Evolutionary conservation across 2,113 vertebrate species (phyloP).

Genomic region (Myiopsitta monachus): DNA sequence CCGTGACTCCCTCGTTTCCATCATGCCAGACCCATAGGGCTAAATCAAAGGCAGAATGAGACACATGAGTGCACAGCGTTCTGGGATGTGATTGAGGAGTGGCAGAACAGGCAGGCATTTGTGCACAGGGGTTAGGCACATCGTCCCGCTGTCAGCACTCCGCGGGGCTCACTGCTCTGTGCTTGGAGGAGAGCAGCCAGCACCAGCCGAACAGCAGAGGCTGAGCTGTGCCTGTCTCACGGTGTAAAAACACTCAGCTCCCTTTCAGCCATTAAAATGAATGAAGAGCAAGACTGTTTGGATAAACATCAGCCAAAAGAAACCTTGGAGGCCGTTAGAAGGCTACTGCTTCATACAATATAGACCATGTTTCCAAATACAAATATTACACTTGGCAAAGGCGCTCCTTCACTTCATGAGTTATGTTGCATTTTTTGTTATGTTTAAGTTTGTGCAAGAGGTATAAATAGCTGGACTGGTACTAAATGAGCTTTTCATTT

Average conservation of each 20-base stretch:
- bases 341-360: slow-evolving; percentile 70
- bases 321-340: slow-evolving; percentile 68
- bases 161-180: not conserved
- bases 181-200: not conserved
- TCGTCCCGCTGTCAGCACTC: not conserved
- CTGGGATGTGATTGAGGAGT: not conserved
- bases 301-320: slow-evolving; percentile 73
- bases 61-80: not conserved
- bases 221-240: slow-evolving; percentile 15
- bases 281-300: slow-evolving; percentile 73
- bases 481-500: slow-evolving; percentile 67
- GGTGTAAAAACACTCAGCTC: slow-evolving; percentile 57
- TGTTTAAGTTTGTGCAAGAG: slow-evolving; percentile 70
- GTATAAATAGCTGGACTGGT: slow-evolving; percentile 56
- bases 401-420: slow-evolving; percentile 62
- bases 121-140: not conserved
- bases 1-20: rapidly evolving
- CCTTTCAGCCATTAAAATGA: slow-evolving; percentile 62
- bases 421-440: slow-evolving; percentile 68
- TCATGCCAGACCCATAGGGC: not conserved
- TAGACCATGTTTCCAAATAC: slow-evolving; percentile 75
- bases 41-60: not conserved
- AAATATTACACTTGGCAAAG: slow-evolving; percentile 80
- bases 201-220: not conserved
- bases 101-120: slow-evolving; percentile 24